Evolutionary conservation across 2,888 invertebrate species (phyloP).

Genomic region (Aricia artaxerxes): DNA sequence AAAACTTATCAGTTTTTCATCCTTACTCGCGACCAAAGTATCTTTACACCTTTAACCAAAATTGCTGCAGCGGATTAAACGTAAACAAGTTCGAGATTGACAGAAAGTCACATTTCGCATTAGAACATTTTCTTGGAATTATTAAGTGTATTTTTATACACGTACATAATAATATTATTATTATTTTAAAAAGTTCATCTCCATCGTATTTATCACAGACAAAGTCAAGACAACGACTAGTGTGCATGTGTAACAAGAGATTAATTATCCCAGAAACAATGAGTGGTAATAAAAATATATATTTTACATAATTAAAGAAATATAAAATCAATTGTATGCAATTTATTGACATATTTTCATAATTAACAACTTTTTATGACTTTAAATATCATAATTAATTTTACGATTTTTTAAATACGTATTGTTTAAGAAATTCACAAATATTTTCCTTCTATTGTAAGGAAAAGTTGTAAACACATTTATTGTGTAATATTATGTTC

Average conservation of each 20-base stretch:
- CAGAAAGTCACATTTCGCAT: too few species aligned
- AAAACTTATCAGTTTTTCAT: too few species aligned
- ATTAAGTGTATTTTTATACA: too few species aligned
- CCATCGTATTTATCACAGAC: background rate
- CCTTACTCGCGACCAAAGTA: too few species aligned
- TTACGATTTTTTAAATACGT: background rate
- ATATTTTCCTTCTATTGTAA: background rate
- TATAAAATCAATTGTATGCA: background rate
- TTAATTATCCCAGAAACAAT: background rate
- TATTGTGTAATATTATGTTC: background rate
- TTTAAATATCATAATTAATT: background rate
- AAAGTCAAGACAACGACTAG: background rate
- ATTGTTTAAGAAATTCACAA: slow-evolving; percentile 6
- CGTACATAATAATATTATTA: too few species aligned
- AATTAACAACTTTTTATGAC: background rate
- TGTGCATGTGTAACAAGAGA: background rate
- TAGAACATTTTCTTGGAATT: too few species aligned
- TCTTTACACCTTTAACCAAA: too few species aligned
- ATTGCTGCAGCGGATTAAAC: too few species aligned
- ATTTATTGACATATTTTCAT: background rate
- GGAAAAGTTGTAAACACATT: background rate
- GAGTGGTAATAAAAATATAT: background rate
- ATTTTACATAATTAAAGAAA: background rate
- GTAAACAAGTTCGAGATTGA: too few species aligned
- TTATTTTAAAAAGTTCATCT: too few species aligned